Evolutionary conservation across 2,888 invertebrate species (phyloP).

Genomic region (Ichneumoninae sp.): DNA sequence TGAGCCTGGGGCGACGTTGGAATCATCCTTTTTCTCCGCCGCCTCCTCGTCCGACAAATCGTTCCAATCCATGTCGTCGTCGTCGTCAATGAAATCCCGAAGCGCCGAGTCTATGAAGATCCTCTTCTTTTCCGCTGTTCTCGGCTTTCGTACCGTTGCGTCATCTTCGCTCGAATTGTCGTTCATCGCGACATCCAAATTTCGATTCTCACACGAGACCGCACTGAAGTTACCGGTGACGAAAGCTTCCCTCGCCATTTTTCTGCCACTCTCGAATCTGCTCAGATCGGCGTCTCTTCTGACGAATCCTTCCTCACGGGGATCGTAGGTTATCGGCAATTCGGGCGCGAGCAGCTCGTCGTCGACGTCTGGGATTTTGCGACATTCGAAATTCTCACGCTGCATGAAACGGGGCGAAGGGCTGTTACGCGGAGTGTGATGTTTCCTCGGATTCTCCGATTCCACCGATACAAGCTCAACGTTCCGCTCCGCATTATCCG

Average conservation of each 20-base stretch:
- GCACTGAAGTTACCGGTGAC: slow-evolving; percentile 24
- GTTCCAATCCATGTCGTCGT: slow-evolving; percentile 53
- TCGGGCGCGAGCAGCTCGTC: slow-evolving; percentile 30
- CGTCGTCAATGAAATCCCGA: slow-evolving; percentile 65
- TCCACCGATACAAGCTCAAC: slow-evolving; percentile 8
- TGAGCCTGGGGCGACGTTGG: background rate
- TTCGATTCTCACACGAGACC: slow-evolving; percentile 4
- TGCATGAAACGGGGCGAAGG: slow-evolving; percentile 51
- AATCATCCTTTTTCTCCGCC: slow-evolving; percentile 13
- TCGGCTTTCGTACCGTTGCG: background rate
- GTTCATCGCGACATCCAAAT: background rate
- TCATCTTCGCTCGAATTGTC: slow-evolving; percentile 10
- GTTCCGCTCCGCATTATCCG: background rate
- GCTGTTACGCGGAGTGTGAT: slow-evolving; percentile 1
- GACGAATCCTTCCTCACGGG: slow-evolving; percentile 60
- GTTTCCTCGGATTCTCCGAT: background rate
- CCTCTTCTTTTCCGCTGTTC: slow-evolving; percentile 33
- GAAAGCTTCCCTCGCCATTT: slow-evolving; percentile 50
- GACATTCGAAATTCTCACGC: slow-evolving; percentile 19
- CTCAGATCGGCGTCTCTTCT: slow-evolving; percentile 26
- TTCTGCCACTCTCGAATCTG: background rate
- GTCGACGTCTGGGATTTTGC: slow-evolving; percentile 39
- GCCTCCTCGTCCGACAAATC: slow-evolving; percentile 47
- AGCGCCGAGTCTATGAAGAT: slow-evolving; percentile 67
- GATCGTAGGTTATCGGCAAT: slow-evolving; percentile 56